Evolutionary conservation across 2,797 vertebrate genomes (phyloP).

Genomic region (Nyctibius grandis): DNA sequence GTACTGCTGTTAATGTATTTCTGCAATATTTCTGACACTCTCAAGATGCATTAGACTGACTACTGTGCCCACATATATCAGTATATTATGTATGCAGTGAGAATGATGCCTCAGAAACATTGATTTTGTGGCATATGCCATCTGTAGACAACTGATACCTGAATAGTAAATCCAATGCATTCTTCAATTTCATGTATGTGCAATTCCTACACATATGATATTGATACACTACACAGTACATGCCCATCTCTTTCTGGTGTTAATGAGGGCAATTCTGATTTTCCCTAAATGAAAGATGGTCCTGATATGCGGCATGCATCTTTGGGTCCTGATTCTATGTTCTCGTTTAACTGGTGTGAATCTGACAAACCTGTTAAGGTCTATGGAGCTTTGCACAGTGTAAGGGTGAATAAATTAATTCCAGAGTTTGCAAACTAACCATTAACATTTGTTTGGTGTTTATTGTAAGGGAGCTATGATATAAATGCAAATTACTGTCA

Average conservation of each 20-base stretch:
- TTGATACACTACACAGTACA: neutral
- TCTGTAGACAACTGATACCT: neutral
- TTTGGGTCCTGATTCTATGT: neutral
- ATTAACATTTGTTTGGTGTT: neutral
- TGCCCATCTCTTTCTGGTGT: neutral
- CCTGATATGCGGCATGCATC: neutral
- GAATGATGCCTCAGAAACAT: neutral
- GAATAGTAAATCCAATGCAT: neutral
- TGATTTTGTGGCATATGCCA: neutral
- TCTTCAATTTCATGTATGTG: neutral
- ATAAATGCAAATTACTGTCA: neutral
- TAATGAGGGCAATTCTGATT: neutral
- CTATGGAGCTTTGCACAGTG: neutral
- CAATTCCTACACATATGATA: neutral
- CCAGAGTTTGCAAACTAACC: neutral
- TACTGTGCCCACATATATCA: neutral
- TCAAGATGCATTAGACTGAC: neutral
- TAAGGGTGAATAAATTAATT: neutral
- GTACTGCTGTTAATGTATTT: neutral
- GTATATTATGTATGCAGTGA: neutral
- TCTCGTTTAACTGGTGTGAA: neutral
- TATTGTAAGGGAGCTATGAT: neutral
- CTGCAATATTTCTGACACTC: neutral
- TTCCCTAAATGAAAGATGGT: neutral
- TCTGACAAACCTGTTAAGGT: neutral